Evolutionary conservation across 2,797 vertebrate species (phyloP), one percentile per base, ranked within the genome.

Genomic region (Enteromius unitaeniatus): DNA sequence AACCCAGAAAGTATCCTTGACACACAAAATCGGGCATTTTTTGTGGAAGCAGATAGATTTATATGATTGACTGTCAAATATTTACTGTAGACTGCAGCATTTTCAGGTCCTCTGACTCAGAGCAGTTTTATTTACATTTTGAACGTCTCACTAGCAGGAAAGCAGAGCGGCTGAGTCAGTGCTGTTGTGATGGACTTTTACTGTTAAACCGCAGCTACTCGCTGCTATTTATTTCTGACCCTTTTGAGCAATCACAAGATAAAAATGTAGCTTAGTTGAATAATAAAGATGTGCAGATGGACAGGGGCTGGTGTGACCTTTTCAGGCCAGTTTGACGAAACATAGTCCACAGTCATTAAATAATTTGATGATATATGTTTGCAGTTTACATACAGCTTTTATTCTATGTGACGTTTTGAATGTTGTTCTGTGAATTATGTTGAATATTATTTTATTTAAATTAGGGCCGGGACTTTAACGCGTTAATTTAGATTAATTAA

Each of bases 101-200:
- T 76, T 51, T 67, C 28, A 51, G 10, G 19, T 49, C 77, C 42
- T 79, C 60, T 79, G 77, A 79, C 77, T 79, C 77, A 78, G 60
- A 65, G 10, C 53, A 17, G 74, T 65, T 67, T 79, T 79, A 67
- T 79, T 79, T 79, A 78, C 74, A 60, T 60, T 67, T 67, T 65
- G 26, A 65, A 17, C 5, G 17, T 49, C 60, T 65, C 77, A 65
- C 55, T 28, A 31, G 58, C 58, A 21, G 60, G 60, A 34, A 65
- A 65, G 42, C 77, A 34, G 60, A 65, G 77, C 17, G 17, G 58
- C 28, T 67, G 77, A 79, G 62, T 78, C 77, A 78, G 77, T 64
- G 19, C 17, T 65, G 60, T 47, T 64, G 40, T 78, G 17, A 79
- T 79, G 42, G 45, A 49, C 42, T 65, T 65, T 58, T 23, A 19